Percentiles rank a stretch among this genome's conserved stretches.
Conservation (phyloP, 37 sponge, comb jelly and placozoan species). For the Spongilla lacustris region DNA sequence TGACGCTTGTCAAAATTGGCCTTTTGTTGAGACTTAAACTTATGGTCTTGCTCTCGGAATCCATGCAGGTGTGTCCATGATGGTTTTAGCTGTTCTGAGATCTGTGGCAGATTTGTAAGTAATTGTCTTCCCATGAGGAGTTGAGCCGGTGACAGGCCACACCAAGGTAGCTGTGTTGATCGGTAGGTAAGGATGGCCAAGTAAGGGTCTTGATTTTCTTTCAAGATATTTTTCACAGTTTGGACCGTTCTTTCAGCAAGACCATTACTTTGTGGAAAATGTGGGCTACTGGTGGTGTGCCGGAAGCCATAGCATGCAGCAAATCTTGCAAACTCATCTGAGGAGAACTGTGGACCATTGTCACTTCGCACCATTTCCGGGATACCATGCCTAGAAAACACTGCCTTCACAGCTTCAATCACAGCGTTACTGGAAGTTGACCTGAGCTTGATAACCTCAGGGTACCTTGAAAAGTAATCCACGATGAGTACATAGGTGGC, state of each 20-base stretch:
- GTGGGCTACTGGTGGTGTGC: conserved; percentile 42
- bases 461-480: conserved; percentile 56
- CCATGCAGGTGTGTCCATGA: conserved; percentile 41
- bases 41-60: conserved; percentile 11
- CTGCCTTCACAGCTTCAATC: conserved; percentile 18
- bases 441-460: conserved; percentile 23
- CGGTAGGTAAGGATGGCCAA: conserved; percentile 40
- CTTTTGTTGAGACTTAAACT: conserved; percentile 37
- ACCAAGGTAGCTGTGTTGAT: conserved; percentile 62
- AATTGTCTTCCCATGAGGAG: conserved; percentile 68
- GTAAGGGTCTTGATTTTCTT: conserved; percentile 20
- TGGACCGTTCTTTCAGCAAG: conserved; percentile 35
- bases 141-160: conserved; percentile 50
- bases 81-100: conserved; percentile 4
- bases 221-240: conserved; percentile 36
- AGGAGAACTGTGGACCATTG: conserved; percentile 52
- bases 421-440: conserved; percentile 16
- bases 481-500: conserved; percentile 21
- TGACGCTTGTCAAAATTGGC: conserved; percentile 39
- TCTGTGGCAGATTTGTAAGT: conserved; percentile 21
- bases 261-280: conserved; percentile 51
- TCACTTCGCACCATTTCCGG: conserved; percentile 22
- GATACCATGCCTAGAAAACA: conserved; percentile 39
- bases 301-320: conserved; percentile 14
- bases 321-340: conserved; percentile 12